These are phyloP conservation scores for Brachystomella parvula DNA, from an alignment of 1,140 invertebrate genomes.

Conservation along the genomic window DNA sequence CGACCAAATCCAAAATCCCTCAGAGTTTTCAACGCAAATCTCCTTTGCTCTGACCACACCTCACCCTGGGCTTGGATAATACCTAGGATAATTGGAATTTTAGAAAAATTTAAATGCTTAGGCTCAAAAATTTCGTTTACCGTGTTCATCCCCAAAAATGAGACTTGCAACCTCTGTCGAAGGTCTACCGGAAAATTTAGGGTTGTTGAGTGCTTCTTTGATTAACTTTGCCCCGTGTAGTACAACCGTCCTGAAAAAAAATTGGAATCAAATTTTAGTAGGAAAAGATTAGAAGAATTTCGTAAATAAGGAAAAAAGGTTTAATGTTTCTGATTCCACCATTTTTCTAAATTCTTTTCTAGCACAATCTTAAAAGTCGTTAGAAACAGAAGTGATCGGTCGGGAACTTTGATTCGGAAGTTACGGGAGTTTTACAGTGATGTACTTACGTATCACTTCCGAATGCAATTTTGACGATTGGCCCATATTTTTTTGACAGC, in stretches of 20 bases:
- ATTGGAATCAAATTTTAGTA: too few relatives aligned
- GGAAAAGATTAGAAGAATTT: too few relatives aligned
- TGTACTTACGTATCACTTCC: conserved; percentile 22
- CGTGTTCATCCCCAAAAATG: conserved; percentile 15
- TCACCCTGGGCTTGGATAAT: conserved; percentile 19
- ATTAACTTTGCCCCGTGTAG: conserved; percentile 21
- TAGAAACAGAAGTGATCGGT: neutral
- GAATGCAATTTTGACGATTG: conserved; percentile 20
- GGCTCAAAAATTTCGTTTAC: conserved; percentile 3
- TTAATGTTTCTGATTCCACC: neutral
- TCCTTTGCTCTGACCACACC: conserved; percentile 23
- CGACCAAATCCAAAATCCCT: conserved; percentile 20
- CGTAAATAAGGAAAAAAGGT: too few relatives aligned
- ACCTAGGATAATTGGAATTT: neutral
- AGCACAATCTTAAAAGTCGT: neutral
- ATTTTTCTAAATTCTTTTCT: neutral
- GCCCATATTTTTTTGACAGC: conserved; percentile 20
- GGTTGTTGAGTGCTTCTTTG: conserved; percentile 15
- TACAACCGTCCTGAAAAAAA: conserved; percentile 13
- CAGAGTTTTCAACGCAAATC: conserved; percentile 12
- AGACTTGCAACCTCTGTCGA: neutral
- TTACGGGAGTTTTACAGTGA: neutral
- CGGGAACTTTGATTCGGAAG: neutral
- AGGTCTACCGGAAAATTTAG: conserved; percentile 18
- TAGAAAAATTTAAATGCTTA: neutral